These are phyloP conservation scores for Yponomeuta plumbellus DNA, from an alignment of 2,888 invertebrate genomes.

Conservation along the genomic window DNA sequence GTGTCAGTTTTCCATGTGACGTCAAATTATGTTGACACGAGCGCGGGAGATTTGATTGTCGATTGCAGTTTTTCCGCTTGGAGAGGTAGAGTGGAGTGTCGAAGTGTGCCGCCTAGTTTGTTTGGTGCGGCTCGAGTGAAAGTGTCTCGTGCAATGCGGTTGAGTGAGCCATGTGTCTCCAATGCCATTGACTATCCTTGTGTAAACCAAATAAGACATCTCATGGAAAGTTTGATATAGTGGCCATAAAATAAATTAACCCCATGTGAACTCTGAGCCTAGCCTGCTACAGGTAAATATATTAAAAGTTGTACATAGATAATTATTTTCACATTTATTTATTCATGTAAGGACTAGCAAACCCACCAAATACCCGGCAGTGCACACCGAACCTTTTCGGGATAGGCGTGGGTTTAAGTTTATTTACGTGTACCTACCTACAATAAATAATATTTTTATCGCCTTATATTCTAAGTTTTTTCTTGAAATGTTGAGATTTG, in stretches of 20 bases:
- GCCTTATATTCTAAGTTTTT: too few relatives aligned
- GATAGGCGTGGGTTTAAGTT: too few relatives aligned
- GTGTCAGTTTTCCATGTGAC: slow-evolving; percentile 8
- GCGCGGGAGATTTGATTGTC: slow-evolving; percentile 18
- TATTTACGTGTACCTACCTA: too few relatives aligned
- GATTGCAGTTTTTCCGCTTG: background rate
- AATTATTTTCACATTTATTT: too few relatives aligned
- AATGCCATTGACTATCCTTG: slow-evolving; percentile 44
- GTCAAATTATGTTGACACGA: background rate
- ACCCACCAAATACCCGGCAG: too few relatives aligned
- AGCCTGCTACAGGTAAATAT: background rate
- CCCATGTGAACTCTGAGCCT: background rate
- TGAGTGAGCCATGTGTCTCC: slow-evolving; percentile 43
- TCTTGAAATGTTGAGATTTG: too few relatives aligned
- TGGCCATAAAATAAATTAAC: background rate
- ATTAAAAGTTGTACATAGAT: too few relatives aligned
- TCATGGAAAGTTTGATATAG: background rate
- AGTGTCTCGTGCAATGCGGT: slow-evolving; percentile 52
- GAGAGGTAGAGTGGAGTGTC: background rate
- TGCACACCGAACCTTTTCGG: too few relatives aligned
- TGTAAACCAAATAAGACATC: slow-evolving; percentile 16
- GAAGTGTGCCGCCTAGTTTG: slow-evolving; percentile 2
- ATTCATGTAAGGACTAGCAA: too few relatives aligned
- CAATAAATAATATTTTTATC: too few relatives aligned
- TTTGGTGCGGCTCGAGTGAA: slow-evolving; percentile 39